Evolutionary conservation across 2,797 vertebrate genomes (phyloP).

Genomic region (Acropternis orthonyx): DNA sequence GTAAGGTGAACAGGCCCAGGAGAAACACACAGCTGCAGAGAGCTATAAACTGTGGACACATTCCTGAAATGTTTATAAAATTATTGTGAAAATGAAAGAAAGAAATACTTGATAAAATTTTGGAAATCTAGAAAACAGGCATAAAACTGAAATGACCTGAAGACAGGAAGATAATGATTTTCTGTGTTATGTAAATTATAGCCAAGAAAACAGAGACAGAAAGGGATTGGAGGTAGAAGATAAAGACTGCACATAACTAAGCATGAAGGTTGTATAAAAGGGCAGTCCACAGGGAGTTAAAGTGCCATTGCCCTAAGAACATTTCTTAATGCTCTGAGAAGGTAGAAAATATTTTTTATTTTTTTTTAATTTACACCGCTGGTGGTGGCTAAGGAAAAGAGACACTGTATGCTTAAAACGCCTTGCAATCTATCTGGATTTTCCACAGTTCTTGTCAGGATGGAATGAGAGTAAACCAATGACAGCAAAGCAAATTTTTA

Average conservation of each 20-base stretch:
- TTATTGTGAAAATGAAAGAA: background rate
- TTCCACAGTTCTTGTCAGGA: background rate
- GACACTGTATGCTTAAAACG: background rate
- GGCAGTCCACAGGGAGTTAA: background rate
- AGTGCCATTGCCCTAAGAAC: background rate
- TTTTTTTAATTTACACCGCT: background rate
- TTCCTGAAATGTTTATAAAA: background rate
- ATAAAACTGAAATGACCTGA: background rate
- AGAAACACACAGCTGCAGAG: background rate
- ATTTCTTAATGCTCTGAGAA: background rate
- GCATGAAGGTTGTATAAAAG: constrained; percentile 13
- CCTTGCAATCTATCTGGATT: background rate
- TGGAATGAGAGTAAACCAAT: background rate
- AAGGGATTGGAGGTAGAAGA: background rate
- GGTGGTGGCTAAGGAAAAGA: background rate
- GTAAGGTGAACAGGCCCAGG: background rate
- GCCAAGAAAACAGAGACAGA: background rate
- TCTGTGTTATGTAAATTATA: background rate
- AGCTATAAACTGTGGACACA: background rate
- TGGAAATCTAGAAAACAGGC: background rate
- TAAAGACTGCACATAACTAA: background rate
- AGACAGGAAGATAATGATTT: background rate
- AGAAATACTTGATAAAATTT: background rate
- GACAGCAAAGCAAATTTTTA: background rate
- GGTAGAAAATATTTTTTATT: background rate